Conservation (phyloP, 1,140 invertebrate genomes). For the Aphis craccivora region DNA sequence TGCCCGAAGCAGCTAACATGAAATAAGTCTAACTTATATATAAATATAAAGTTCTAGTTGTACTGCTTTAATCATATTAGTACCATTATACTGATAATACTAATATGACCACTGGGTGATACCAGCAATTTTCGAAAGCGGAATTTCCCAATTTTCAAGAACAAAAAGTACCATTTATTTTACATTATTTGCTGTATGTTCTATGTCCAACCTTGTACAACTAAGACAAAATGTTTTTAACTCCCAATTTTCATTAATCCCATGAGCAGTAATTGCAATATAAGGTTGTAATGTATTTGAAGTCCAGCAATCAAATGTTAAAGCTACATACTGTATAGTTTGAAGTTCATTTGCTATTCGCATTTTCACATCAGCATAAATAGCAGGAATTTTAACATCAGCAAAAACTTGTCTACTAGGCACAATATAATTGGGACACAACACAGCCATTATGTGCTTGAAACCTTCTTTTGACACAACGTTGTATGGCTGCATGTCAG, state of each 20-base stretch:
- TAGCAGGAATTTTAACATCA: neutral
- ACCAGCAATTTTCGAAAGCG: no score
- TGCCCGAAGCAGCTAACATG: no score
- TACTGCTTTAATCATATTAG: no score
- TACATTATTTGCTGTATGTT: no score
- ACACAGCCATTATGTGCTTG: neutral
- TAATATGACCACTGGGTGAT: no score
- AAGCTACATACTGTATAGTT: neutral
- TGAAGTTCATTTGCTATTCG: constrained; percentile 10
- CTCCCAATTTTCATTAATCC: neutral
- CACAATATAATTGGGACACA: neutral
- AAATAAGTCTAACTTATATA: no score
- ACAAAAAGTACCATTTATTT: no score
- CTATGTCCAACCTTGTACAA: neutral
- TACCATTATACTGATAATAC: no score
- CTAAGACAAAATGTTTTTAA: constrained; percentile 15
- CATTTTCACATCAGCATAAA: constrained; percentile 5
- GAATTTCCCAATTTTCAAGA: no score
- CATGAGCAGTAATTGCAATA: neutral
- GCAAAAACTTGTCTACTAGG: constrained; percentile 14
- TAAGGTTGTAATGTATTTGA: neutral
- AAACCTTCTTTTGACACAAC: constrained; percentile 3
- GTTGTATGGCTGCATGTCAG: constrained; percentile 2
- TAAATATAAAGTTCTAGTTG: no score
- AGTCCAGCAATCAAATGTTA: neutral